Base-by-base conservation (phyloP, 2,113 vertebrate genomes). In the Poicephalus gulielmi region DNA sequence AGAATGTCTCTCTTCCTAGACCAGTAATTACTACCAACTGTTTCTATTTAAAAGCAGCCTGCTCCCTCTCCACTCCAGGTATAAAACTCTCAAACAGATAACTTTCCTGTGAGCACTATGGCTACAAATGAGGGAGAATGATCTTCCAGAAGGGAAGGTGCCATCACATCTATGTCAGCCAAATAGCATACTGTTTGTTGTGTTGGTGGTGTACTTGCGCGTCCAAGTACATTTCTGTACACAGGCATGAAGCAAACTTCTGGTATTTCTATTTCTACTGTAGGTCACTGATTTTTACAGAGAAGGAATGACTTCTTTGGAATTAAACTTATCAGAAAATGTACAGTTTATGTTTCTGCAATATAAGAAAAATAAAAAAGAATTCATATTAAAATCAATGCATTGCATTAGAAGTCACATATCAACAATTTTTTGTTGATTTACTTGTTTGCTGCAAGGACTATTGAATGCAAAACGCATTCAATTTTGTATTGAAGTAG, bases 41-140 rank as follows among this genome's bases (percentile, higher is more conserved):
- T 81, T 92, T 95, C 70, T 83, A 55, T 62, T 95, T 84, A 86
- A 93, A 95, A 97, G 70, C 50, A 77, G 84, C 82, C 93, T 94
- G 43, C 83, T 96, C 68, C 86, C 69, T 90, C 80, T 86, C 17
- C 33, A 24, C n/a, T 94, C 50, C 70, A 50, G 17, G 2, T 78
- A n/a, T 84, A 83, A 96, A 96, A 95, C 27, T 60, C 86, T 87
- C 50, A 97, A 96, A 86, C 73, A 10, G 47, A 62, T 85, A 78
- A 92, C 55, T 95, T 93, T 94, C 71, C 91, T 85, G 55, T 83
- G 76, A 94, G 37, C n/a, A 27, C 59, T 77, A 43, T 10, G 20
- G 71, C 18, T 93, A 64, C 60, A 75, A 81, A 44, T 39, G 66
- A 90, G 88, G 86, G 80, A 92, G 53, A 64, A 43, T 0, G 64